phyloP scores from a whole-genome alignment of 2,113 vertebrate genomes.

The Antennarius striatus region DNA sequence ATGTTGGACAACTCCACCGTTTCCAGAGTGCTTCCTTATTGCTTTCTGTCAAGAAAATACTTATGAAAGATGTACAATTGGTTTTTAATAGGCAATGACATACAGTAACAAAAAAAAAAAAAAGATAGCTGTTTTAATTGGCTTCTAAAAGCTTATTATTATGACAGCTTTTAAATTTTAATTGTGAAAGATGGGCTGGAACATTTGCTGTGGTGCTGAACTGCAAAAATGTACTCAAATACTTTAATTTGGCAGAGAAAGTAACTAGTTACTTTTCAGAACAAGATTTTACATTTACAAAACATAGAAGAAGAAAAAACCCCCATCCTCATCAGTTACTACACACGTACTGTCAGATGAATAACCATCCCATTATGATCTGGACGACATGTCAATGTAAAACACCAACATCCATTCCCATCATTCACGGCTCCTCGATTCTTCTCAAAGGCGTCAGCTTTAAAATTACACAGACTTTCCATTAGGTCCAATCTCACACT shows the following conservation, averaged over 20 bases:
- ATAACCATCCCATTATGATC: too few species aligned
- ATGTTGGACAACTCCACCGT: background rate
- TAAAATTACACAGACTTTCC: slow-evolving; percentile 57
- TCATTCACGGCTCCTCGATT: slow-evolving; percentile 34
- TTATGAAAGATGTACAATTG: slow-evolving; percentile 15
- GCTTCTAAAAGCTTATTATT: too few species aligned
- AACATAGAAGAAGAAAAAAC: too few species aligned
- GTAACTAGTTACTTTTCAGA: too few species aligned
- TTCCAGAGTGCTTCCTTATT: background rate
- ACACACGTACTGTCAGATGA: too few species aligned
- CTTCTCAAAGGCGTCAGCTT: slow-evolving; percentile 47
- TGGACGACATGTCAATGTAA: slow-evolving; percentile 14
- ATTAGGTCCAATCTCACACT: slow-evolving; percentile 49
- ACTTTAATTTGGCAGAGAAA: background rate
- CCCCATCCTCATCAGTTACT: too few species aligned
- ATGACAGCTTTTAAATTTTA: background rate
- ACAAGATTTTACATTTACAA: too few species aligned
- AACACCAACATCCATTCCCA: slow-evolving; percentile 24
- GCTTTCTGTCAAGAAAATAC: background rate
- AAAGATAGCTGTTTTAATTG: too few species aligned
- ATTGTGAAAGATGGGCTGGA: background rate
- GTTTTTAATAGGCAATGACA: too few species aligned
- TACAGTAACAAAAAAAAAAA: background rate
- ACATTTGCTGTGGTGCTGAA: background rate
- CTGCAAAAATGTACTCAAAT: too few species aligned